A percentile compares a stretch with the other conserved stretches of the same genome.
Conservation (phyloP, 2,113 vertebrate genomes). For the Podiceps cristatus region DNA sequence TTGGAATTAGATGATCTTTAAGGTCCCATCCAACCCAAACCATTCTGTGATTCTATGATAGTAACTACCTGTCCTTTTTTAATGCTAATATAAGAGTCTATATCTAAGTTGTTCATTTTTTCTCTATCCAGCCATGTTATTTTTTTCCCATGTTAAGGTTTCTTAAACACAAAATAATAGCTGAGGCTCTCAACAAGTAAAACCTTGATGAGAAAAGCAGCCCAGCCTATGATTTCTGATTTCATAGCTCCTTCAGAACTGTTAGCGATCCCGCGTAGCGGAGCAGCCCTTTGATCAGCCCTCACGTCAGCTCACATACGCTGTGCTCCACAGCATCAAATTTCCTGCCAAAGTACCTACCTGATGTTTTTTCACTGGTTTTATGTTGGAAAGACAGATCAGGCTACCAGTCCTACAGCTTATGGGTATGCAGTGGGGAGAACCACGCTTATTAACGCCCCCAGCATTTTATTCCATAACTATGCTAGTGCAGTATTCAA, state of each 20-base stretch:
- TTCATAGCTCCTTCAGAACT: background rate
- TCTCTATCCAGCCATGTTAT: background rate
- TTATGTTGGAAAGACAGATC: background rate
- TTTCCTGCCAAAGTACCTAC: background rate
- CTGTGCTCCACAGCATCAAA: background rate
- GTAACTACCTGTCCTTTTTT: background rate
- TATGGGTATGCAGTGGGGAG: too few species aligned
- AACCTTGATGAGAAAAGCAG: background rate
- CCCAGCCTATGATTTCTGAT: background rate
- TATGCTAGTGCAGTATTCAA: background rate
- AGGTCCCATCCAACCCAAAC: too few species aligned
- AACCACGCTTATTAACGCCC: background rate
- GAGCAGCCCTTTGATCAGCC: background rate
- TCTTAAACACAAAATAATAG: background rate
- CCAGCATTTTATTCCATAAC: background rate
- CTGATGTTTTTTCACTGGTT: background rate
- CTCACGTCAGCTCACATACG: rapidly evolving
- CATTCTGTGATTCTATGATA: too few species aligned
- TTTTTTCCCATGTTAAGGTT: background rate
- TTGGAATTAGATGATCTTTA: too few species aligned
- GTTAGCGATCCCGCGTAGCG: rapidly evolving
- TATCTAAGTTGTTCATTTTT: rapidly evolving
- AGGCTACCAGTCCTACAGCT: background rate
- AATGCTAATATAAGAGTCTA: background rate
- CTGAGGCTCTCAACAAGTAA: background rate